phyloP scores from a whole-genome alignment of 2,113 vertebrate genomes.

The Phrynocephalus versicolor region DNA sequence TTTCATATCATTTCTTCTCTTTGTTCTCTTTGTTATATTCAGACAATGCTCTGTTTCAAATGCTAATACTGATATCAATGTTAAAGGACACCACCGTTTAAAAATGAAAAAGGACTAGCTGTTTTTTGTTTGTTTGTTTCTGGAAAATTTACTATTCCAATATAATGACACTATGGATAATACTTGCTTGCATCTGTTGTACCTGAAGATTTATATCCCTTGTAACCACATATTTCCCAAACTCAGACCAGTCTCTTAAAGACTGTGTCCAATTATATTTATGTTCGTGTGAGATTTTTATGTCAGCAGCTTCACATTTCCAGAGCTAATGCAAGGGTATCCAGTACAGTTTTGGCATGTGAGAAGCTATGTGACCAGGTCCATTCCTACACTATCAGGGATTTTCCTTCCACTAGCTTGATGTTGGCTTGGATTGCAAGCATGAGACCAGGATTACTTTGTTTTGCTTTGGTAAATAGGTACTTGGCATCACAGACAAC shows the following conservation, averaged over 20 bases:
- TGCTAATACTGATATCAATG: constrained; percentile 35
- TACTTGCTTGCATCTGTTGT: not conserved
- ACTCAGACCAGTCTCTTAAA: not conserved
- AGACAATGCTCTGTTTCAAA: constrained; percentile 4
- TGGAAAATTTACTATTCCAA: not conserved
- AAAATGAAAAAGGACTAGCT: too few species aligned
- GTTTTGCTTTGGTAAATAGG: not conserved
- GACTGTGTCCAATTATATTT: too few species aligned
- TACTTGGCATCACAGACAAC: too few species aligned
- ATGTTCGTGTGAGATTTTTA: too few species aligned
- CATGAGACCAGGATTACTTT: not conserved
- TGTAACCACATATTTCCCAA: not conserved
- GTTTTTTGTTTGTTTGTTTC: not conserved
- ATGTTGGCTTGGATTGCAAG: not conserved
- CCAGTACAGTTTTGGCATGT: too few species aligned
- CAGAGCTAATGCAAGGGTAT: too few species aligned
- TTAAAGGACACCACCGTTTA: constrained; percentile 47
- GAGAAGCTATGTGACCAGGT: too few species aligned
- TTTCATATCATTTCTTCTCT: not conserved
- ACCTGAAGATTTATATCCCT: too few species aligned
- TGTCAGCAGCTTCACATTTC: too few species aligned
- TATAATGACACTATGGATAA: not conserved
- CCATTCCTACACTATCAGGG: too few species aligned
- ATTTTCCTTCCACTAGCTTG: too few species aligned
- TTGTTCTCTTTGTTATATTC: not conserved